Base-by-base conservation (phyloP, 2,797 vertebrate species). In the Gallinago stenura region DNA sequence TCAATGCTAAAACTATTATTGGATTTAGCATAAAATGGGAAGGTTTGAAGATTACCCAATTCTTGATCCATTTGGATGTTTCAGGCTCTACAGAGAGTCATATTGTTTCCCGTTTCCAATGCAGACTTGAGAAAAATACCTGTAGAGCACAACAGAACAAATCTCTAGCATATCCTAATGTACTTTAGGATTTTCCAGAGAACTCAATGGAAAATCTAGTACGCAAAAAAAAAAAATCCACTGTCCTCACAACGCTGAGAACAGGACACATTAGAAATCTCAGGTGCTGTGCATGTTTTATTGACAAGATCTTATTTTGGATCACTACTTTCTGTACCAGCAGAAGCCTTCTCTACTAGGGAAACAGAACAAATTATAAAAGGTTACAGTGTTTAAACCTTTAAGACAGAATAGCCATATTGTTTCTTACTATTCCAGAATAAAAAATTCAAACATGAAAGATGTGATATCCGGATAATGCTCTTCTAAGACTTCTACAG, bases 201-300 rank as follows among this genome's bases (percentile, higher is more conserved):
- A 78, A 77, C 15, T 12, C 6, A 79, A 60, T 15, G 19, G 31
- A 75, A 70, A 46, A 8, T 6, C n/a, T 77, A 37, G 37, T 11
- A 68, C 20, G 10, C 3, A 41, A 30, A 26, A 15, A 5, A 15
- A 5, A 0, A 11, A 2, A 26, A 13, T 48, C 4, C 1, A 3
- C 28, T 4, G 6, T 35, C 35, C 24, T 60, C 35, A 60, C 37
- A 60, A 37, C 24, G 26, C 24, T 26, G 14, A 72, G 54, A 83
- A 54, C 13, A 83, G 61, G 35, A 33, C 2, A 5, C 8, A 17
- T 19, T 3, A 77, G 15, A 54, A 87, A 10, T 66, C 8, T 43
- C 6, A 83, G 1, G 2, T 39, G n/a, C 18, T 60, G 11, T 35
- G 19, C 8, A 25, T 33, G 24, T 9, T 83, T 48, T 87, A 7